Conservation (phyloP, 1,140 invertebrate species). For the Mizuhopecten yessoensis region DNA sequence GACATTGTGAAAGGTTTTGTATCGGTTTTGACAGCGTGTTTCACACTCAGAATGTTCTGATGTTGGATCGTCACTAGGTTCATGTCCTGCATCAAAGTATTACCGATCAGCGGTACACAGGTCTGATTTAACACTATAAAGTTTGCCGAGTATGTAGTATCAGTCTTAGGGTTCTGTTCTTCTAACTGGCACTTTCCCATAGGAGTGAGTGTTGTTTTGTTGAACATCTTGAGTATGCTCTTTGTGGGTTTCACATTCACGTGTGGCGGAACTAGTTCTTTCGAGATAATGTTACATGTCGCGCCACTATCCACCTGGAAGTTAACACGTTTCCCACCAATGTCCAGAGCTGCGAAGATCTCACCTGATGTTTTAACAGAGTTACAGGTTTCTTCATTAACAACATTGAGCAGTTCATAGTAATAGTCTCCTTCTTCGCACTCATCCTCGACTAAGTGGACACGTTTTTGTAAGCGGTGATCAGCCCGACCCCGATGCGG, state of each 20-base stretch:
- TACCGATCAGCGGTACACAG: too few species aligned
- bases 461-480: too few species aligned
- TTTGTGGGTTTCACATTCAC: not conserved
- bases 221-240: constrained; percentile 46
- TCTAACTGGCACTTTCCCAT: constrained; percentile 52
- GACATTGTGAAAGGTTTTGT: too few species aligned
- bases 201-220: constrained; percentile 53
- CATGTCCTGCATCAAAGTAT: too few species aligned
- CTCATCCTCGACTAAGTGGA: too few species aligned
- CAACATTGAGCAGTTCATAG: too few species aligned
- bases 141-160: constrained; percentile 45
- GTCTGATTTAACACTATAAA: constrained; percentile 46
- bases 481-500: too few species aligned
- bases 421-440: too few species aligned
- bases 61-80: too few species aligned
- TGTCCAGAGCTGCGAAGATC: not conserved
- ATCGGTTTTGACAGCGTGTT: constrained; percentile 55
- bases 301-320: constrained; percentile 50
- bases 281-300: constrained; percentile 36
- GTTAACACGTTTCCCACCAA: not conserved
- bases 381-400: too few species aligned
- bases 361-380: too few species aligned
- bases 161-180: constrained; percentile 45
- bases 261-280: not conserved
- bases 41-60: too few species aligned